A percentile compares a stretch with the other conserved stretches of the same genome.
Conservation (phyloP, 2,797 vertebrate species). For the Echiichthys vipera region DNA sequence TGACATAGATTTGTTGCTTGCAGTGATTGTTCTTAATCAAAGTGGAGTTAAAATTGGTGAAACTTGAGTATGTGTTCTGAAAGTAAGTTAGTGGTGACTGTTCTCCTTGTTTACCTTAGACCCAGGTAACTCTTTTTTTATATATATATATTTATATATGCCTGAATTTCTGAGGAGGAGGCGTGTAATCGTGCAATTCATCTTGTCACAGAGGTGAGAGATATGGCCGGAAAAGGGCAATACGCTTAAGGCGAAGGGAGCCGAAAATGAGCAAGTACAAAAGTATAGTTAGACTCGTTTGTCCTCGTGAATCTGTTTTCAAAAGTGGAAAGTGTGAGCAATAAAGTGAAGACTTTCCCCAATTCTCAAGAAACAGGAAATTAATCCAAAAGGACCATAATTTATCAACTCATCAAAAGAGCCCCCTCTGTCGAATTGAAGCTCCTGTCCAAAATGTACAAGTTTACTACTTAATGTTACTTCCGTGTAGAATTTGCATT, state of each 20-base stretch:
- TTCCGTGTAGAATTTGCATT: slow-evolving; percentile 64
- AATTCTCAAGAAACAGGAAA: slow-evolving; percentile 29
- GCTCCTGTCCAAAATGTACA: slow-evolving; percentile 70
- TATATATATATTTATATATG: slow-evolving; percentile 22
- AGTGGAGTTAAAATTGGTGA: slow-evolving; percentile 78
- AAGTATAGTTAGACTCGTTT: slow-evolving; percentile 29
- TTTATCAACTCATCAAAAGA: slow-evolving; percentile 61
- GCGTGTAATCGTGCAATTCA: slow-evolving; percentile 55
- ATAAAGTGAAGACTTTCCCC: slow-evolving; percentile 44
- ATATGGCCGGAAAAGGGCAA: slow-evolving; percentile 47
- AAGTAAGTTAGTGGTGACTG: slow-evolving; percentile 77
- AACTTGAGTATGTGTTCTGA: slow-evolving; percentile 75
- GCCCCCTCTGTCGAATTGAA: slow-evolving; percentile 59
- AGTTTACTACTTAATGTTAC: slow-evolving; percentile 66
- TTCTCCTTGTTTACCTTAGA: slow-evolving; percentile 73
- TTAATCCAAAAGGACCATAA: slow-evolving; percentile 39
- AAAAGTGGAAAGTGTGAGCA: slow-evolving; percentile 42
- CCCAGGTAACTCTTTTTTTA: slow-evolving; percentile 55
- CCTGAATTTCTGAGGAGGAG: slow-evolving; percentile 53
- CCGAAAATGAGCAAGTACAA: slow-evolving; percentile 33
- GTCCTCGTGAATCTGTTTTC: slow-evolving; percentile 35
- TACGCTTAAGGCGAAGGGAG: slow-evolving; percentile 12
- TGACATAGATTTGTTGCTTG: slow-evolving; percentile 81
- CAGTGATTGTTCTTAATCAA: slow-evolving; percentile 81
- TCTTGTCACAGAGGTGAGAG: slow-evolving; percentile 38